Conservation (phyloP, 2,888 invertebrate species). For the Lasioglossum lativentre region DNA sequence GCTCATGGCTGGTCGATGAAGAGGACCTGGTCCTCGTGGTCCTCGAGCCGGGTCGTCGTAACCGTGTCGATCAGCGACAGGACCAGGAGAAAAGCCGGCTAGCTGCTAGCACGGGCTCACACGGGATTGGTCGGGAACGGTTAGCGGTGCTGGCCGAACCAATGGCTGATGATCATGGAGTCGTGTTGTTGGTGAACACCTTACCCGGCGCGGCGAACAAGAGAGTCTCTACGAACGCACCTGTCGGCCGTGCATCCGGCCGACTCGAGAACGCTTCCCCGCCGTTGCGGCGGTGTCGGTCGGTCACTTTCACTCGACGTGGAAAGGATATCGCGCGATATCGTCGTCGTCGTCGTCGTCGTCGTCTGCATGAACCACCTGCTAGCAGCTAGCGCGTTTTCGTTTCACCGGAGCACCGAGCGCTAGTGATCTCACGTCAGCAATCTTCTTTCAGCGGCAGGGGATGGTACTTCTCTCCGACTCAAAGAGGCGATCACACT, state of each 20-base stretch:
- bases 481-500: background rate
- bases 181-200: constrained; percentile 9
- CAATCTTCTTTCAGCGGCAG: background rate
- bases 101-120: constrained; percentile 19
- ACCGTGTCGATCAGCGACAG: constrained; percentile 43
- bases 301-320: constrained; percentile 59
- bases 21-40: constrained; percentile 18
- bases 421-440: background rate
- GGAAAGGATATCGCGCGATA: constrained; percentile 34
- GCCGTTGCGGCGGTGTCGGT: background rate
- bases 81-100: constrained; percentile 44
- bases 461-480: background rate
- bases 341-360: constrained; percentile 15
- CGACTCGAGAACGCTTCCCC: constrained; percentile 44
- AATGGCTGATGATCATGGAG: constrained; percentile 39
- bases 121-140: constrained; percentile 53
- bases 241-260: constrained; percentile 50
- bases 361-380: constrained; percentile 32
- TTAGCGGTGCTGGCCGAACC: constrained; percentile 35
- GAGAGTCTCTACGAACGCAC: constrained; percentile 48
- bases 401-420: background rate
- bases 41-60: constrained; percentile 5
- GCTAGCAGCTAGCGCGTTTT: constrained; percentile 7
- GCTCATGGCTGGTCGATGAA: constrained; percentile 74
- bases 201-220: constrained; percentile 11